Conservation (phyloP, 2,797 vertebrate species). For the Lycodopsis pacificus region DNA sequence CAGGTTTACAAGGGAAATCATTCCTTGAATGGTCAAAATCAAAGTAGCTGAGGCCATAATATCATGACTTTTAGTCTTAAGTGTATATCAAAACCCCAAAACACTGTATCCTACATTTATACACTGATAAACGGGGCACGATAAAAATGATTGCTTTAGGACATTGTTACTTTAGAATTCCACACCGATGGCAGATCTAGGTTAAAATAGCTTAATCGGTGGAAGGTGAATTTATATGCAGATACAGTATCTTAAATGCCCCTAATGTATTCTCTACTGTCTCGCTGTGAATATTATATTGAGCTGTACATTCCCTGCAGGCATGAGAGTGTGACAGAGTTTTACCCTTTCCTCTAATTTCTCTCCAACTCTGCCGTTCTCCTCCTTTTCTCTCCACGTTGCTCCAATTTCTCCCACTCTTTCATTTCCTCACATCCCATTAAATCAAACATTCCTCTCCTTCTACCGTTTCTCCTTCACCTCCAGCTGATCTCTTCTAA, state of each 20-base stretch:
- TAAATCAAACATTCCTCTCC: neutral
- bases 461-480: constrained; percentile 15
- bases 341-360: neutral
- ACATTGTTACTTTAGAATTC: neutral
- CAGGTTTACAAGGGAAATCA: neutral
- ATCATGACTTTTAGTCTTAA: neutral
- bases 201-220: neutral
- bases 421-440: neutral
- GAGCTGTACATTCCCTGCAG: constrained; percentile 4
- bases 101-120: neutral
- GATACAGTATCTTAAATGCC: neutral
- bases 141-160: neutral
- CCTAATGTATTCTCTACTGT: neutral
- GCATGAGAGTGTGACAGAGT: neutral
- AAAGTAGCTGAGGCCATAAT: neutral
- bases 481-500: constrained; percentile 97
- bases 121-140: neutral
- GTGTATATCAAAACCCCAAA: neutral
- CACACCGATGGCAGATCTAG: neutral
- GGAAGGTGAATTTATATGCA: constrained; percentile 1
- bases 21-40: neutral
- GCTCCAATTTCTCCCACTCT: neutral
- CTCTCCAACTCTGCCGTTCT: neutral
- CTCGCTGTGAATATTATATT: neutral
- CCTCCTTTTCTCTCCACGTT: neutral